These are phyloP conservation scores for Myotis brandtii DNA, from an alignment of 2,113 vertebrate genomes.

Conservation along the genomic window DNA sequence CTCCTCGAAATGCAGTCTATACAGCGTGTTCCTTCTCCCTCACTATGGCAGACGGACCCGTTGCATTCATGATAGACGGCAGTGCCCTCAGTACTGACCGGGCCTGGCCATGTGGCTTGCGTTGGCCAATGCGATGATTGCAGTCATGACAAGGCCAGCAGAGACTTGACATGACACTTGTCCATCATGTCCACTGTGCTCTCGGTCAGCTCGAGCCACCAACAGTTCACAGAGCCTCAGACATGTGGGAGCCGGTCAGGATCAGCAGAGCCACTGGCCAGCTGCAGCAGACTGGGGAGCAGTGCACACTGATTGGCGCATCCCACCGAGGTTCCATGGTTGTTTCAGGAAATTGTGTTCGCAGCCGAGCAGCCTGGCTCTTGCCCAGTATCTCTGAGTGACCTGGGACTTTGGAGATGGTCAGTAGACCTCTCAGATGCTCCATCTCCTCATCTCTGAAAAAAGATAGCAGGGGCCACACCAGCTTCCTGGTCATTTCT, in stretches of 20 bases:
- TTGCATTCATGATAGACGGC: neutral
- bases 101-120: neutral
- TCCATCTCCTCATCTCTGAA: neutral
- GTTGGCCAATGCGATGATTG: neutral
- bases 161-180: neutral
- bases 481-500: neutral
- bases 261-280: neutral
- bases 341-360: neutral
- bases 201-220: neutral
- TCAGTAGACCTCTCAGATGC: neutral
- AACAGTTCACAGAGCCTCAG: neutral
- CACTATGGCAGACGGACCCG: neutral
- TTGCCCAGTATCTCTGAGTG: neutral
- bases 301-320: neutral
- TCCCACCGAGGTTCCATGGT: neutral
- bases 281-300: neutral
- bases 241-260: neutral
- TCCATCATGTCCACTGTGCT: neutral
- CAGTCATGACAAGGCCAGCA: neutral
- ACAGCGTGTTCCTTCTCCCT: neutral
- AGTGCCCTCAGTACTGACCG: neutral
- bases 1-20: accelerated
- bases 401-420: neutral
- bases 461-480: neutral
- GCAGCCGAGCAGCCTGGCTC: neutral